phyloP scores from a whole-genome alignment of 2,113 vertebrate genomes.

The Burhinus oedicnemus region DNA sequence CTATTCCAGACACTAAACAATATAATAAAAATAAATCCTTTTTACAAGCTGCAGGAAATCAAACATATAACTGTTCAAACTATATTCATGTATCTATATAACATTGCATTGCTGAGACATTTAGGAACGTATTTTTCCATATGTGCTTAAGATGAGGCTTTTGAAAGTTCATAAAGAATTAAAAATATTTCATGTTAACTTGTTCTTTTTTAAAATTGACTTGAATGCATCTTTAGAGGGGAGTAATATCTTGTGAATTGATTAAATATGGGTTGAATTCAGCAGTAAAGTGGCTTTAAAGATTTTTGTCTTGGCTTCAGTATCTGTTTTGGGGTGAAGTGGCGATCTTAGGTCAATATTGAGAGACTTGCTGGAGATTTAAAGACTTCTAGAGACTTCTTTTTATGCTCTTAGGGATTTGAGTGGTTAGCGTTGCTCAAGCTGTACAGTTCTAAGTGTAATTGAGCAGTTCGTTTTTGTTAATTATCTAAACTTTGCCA shows the following conservation, averaged over 20 bases:
- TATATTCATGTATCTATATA: not conserved
- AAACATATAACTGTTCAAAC: not conserved
- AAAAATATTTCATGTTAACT: not conserved
- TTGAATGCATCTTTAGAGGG: not conserved
- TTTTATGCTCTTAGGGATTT: not conserved
- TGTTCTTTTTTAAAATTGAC: not conserved
- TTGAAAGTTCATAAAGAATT: not conserved
- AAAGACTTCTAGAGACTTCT: not conserved
- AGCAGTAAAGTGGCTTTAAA: not conserved
- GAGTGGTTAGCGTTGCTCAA: not conserved
- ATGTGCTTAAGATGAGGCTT: not conserved
- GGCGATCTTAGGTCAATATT: not conserved
- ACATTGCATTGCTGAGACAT: not conserved
- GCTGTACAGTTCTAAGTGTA: not conserved
- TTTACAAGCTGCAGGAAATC: not conserved
- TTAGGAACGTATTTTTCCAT: not conserved
- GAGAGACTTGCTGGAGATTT: not conserved
- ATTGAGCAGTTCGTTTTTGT: conserved; percentile 25
- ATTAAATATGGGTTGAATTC: not conserved
- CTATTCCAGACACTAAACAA: not conserved
- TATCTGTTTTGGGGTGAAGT: not conserved
- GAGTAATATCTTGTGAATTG: not conserved
- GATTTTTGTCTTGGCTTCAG: not conserved
- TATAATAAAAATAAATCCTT: not conserved
- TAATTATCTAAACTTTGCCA: conserved; percentile 65